Evolutionary conservation across 2,888 invertebrate species (phyloP).

Genomic region (Lottia gigantea): DNA sequence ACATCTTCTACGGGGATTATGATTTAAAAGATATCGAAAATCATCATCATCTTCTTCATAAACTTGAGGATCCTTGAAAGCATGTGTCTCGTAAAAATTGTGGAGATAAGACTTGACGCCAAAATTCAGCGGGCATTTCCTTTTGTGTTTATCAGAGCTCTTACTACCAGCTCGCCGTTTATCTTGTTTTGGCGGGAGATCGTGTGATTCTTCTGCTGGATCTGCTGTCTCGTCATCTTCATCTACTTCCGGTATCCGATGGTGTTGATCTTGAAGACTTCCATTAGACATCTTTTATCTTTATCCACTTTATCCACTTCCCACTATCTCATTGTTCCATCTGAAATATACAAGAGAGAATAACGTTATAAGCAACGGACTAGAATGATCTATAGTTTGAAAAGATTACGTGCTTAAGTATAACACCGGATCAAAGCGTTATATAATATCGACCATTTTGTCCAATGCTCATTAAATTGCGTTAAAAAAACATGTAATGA

Average conservation of each 20-base stretch:
- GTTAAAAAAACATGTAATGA: no score
- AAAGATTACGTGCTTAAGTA: no score
- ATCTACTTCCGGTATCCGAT: background rate
- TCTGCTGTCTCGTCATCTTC: background rate
- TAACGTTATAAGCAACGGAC: no score
- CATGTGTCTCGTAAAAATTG: conserved; percentile 69
- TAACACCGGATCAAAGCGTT: no score
- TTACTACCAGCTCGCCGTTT: conserved; percentile 10
- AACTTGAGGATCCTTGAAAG: conserved; percentile 59
- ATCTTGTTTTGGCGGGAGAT: conserved; percentile 14
- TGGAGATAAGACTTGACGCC: conserved; percentile 71
- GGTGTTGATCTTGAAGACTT: no score
- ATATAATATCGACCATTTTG: no score
- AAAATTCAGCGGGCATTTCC: conserved; percentile 71
- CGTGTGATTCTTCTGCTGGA: conserved; percentile 18
- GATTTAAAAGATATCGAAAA: conserved; percentile 66
- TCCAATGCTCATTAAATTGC: no score
- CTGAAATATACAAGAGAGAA: no score
- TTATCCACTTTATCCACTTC: no score
- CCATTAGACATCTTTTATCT: no score
- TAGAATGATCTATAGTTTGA: no score
- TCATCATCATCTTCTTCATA: conserved; percentile 65
- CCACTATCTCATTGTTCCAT: no score
- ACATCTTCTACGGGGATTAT: conserved; percentile 55
- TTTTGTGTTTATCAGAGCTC: conserved; percentile 27